Conservation (phyloP, 2,888 invertebrate species). For the Nomada flava region DNA sequence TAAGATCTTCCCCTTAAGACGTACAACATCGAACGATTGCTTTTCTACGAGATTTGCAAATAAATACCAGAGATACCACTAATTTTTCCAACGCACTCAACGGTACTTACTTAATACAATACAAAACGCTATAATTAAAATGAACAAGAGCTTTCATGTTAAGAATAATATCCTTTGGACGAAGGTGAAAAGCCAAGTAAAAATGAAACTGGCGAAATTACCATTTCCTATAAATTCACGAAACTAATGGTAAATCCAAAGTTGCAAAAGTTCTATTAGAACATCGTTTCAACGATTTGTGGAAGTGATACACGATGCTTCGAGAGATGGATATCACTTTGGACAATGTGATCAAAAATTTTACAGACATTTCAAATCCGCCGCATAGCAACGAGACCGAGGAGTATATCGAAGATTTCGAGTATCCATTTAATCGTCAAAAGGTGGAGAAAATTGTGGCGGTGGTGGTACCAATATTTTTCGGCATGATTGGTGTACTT, state of each 20-base stretch:
- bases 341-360: slow-evolving; percentile 29
- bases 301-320: slow-evolving; percentile 21
- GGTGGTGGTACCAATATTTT: slow-evolving; percentile 92
- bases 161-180: background rate
- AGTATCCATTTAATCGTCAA: slow-evolving; percentile 75
- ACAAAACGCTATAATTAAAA: background rate
- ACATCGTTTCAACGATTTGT: background rate
- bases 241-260: background rate
- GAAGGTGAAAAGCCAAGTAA: background rate
- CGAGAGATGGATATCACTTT: slow-evolving; percentile 51
- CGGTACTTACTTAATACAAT: background rate
- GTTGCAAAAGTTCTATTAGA: background rate
- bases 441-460: slow-evolving; percentile 87
- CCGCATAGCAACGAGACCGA: slow-evolving; percentile 18
- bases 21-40: background rate
- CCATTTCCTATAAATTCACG: background rate
- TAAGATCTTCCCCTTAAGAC: too few relatives aligned
- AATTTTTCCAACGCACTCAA: background rate
- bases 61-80: background rate
- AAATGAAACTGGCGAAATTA: background rate
- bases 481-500: slow-evolving; percentile 93
- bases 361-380: slow-evolving; percentile 13
- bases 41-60: background rate
- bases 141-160: background rate
- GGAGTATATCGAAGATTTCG: background rate